Evolutionary conservation across 2,113 vertebrate genomes (phyloP).

Genomic region (Pavo muticus): DNA sequence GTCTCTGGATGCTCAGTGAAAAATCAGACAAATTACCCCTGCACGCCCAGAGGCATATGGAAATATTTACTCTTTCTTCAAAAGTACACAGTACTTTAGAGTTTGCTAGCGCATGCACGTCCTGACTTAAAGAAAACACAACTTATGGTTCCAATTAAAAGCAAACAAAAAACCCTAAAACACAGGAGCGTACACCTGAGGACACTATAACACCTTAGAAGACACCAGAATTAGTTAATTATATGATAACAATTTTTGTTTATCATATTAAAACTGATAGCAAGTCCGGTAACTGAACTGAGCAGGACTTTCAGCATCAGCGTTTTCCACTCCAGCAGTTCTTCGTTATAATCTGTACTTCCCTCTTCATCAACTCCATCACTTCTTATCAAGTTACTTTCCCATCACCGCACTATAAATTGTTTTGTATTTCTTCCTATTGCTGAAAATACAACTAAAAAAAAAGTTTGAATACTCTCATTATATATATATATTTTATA

Average conservation of each 20-base stretch:
- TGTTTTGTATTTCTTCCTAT: neutral
- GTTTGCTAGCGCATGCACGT: neutral
- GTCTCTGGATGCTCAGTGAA: neutral
- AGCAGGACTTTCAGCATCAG: neutral
- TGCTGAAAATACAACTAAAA: neutral
- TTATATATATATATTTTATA: neutral
- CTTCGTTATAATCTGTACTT: neutral
- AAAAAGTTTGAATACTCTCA: neutral
- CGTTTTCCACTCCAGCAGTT: neutral
- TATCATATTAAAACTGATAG: neutral
- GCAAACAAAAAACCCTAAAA: neutral
- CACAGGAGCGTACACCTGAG: neutral
- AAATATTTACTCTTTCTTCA: neutral
- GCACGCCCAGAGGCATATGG: neutral
- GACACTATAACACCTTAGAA: neutral
- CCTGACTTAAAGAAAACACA: neutral
- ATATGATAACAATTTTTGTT: neutral
- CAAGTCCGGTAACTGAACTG: neutral
- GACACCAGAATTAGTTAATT: neutral
- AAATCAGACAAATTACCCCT: neutral
- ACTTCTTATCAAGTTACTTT: neutral
- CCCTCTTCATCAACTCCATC: neutral
- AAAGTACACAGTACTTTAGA: neutral
- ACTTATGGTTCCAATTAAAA: neutral
- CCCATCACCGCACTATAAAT: fast-evolving